Evolutionary conservation across 2,888 invertebrate species (phyloP).

Genomic region (Dryobota labecula): DNA sequence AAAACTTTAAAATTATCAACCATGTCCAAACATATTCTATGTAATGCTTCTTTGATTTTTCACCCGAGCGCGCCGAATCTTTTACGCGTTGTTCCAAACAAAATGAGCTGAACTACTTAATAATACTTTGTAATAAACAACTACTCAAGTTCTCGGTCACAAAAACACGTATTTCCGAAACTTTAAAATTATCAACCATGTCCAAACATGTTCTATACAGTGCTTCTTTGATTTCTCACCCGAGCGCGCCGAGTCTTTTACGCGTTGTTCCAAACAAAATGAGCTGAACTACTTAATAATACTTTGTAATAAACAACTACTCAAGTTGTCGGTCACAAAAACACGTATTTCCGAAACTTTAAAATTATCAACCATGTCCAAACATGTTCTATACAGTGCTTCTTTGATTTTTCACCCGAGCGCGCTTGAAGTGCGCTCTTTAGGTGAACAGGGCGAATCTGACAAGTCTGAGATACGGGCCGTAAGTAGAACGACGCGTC

Average conservation of each 20-base stretch:
- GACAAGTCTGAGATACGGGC: slow-evolving; percentile 61
- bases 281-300: background rate
- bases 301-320: background rate
- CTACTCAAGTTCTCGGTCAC: background rate
- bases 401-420: slow-evolving; percentile 49
- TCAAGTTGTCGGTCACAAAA: background rate
- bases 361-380: slow-evolving; percentile 11
- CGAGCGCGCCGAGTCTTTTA: too few relatives aligned
- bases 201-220: slow-evolving; percentile 12
- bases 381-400: slow-evolving; percentile 19
- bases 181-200: slow-evolving; percentile 7
- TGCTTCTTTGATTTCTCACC: slow-evolving; percentile 47
- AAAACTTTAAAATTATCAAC: slow-evolving; percentile 9
- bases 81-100: background rate
- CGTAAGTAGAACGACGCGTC: slow-evolving; percentile 71
- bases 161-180: background rate
- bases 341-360: background rate
- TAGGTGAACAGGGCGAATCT: slow-evolving; percentile 51
- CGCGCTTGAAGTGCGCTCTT: slow-evolving; percentile 46
- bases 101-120: background rate
- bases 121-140: background rate
- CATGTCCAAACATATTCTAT: slow-evolving; percentile 8
- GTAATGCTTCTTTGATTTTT: slow-evolving; percentile 47
- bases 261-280: background rate
- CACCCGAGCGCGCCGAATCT: slow-evolving; percentile 27